Conservation (phyloP, 2,113 vertebrate species). For the Cyprinus carpio region DNA sequence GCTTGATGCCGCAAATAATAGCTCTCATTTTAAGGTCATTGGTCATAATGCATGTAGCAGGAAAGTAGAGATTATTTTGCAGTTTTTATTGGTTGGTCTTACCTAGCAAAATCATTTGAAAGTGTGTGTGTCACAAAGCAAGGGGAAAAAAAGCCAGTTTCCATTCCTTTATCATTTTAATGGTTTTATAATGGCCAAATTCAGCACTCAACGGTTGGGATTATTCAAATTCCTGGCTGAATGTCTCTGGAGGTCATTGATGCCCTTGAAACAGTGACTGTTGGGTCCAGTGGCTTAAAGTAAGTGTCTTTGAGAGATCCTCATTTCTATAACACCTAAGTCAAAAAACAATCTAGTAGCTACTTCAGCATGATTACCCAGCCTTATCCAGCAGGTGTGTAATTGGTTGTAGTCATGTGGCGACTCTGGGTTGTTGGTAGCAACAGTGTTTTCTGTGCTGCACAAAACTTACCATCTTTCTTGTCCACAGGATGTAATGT, state of each 20-base stretch:
- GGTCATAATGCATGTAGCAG: background rate
- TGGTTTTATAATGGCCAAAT: constrained; percentile 43
- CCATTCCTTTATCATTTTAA: constrained; percentile 45
- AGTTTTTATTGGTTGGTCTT: constrained; percentile 1
- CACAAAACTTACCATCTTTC: no score
- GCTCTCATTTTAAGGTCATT: constrained; percentile 38
- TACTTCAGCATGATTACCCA: constrained; percentile 12
- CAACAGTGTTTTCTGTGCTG: background rate
- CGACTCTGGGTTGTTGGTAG: background rate
- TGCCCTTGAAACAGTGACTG: constrained; percentile 8
- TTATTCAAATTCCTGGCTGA: constrained; percentile 13
- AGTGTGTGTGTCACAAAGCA: constrained; percentile 17
- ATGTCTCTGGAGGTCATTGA: background rate
- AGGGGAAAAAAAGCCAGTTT: constrained; percentile 12
- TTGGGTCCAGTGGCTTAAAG: background rate
- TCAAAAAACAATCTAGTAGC: constrained; percentile 13
- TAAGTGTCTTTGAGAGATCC: constrained; percentile 13
- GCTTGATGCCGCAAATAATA: constrained; percentile 17
- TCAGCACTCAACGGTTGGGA: background rate
- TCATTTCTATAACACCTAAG: constrained; percentile 34
- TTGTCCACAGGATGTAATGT: no score
- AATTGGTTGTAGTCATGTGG: constrained; percentile 52
- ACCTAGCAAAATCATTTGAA: constrained; percentile 8
- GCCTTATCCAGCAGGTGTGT: constrained; percentile 33
- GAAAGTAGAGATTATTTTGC: background rate